These are phyloP conservation scores for Zonotrichia albicollis DNA, from an alignment of 2,797 vertebrate genomes.

Conservation along the genomic window DNA sequence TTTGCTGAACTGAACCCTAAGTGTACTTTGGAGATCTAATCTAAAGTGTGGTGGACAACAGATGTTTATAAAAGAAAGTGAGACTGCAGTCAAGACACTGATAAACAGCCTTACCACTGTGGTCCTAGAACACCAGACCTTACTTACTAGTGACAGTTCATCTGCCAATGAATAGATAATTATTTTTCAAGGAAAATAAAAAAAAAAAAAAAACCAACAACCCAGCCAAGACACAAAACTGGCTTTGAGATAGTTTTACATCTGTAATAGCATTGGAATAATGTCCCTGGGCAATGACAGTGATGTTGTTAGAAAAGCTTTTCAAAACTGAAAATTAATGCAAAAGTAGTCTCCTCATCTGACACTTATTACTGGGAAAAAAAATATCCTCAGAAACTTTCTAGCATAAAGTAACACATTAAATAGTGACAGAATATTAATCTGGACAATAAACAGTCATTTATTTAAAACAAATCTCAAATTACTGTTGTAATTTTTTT, in stretches of 20 bases:
- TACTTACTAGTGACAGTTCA: background rate
- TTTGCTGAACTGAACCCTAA: background rate
- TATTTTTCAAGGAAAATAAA: background rate
- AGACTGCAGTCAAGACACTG: background rate
- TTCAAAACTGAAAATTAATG: background rate
- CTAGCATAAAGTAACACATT: background rate
- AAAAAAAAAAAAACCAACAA: background rate
- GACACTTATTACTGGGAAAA: background rate
- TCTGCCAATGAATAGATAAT: background rate
- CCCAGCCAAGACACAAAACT: background rate
- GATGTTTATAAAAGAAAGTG: background rate
- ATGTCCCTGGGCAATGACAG: background rate
- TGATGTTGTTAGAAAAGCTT: background rate
- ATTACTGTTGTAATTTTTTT: background rate
- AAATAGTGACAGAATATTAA: background rate
- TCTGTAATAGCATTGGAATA: background rate
- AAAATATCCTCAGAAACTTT: background rate
- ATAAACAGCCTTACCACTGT: background rate
- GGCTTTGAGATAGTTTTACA: background rate
- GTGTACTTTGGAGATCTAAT: background rate
- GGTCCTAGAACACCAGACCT: background rate
- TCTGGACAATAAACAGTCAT: background rate
- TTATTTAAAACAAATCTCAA: background rate
- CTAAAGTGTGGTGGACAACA: background rate
- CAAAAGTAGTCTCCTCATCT: background rate